Percentiles rank a stretch among this genome's conserved stretches.
phyloP scores from a whole-genome alignment of 1,140 invertebrate species.

The Nebria ingens region DNA sequence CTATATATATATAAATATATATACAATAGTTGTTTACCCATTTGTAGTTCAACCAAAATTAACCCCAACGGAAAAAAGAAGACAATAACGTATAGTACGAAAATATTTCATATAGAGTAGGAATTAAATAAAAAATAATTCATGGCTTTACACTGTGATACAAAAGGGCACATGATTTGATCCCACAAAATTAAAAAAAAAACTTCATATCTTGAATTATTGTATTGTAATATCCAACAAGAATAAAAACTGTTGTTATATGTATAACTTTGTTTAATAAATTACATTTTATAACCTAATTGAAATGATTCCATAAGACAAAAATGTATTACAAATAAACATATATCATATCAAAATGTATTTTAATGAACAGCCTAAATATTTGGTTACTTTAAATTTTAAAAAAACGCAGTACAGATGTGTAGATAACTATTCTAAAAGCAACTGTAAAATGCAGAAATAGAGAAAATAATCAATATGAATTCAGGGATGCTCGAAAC shows the following conservation, averaged over 20 bases:
- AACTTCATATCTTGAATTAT: slow-evolving; percentile 4
- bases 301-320: neutral
- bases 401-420: neutral
- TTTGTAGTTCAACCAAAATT: neutral
- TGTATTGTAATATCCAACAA: slow-evolving; percentile 1
- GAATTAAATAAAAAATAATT: slow-evolving; percentile 4
- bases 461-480: too few relatives aligned
- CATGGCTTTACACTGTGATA: slow-evolving; percentile 18
- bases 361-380: neutral
- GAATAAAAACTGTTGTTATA: slow-evolving; percentile 6
- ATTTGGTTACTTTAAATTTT: neutral
- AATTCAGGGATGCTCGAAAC: too few relatives aligned
- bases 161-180: slow-evolving; percentile 15
- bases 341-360: neutral
- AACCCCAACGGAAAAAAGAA: neutral
- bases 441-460: slow-evolving; percentile 10
- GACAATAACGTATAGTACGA: slow-evolving; percentile 6
- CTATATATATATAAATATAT: too few relatives aligned
- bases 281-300: slow-evolving; percentile 7
- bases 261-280: slow-evolving; percentile 6
- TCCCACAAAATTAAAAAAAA: too few relatives aligned
- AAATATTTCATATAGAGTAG: neutral
- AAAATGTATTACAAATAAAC: neutral
- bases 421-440: slow-evolving; percentile 3
- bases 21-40: slow-evolving; percentile 4